These are phyloP conservation scores for Mobula hypostoma DNA, from an alignment of 2,113 vertebrate genomes.

Conservation along the genomic window DNA sequence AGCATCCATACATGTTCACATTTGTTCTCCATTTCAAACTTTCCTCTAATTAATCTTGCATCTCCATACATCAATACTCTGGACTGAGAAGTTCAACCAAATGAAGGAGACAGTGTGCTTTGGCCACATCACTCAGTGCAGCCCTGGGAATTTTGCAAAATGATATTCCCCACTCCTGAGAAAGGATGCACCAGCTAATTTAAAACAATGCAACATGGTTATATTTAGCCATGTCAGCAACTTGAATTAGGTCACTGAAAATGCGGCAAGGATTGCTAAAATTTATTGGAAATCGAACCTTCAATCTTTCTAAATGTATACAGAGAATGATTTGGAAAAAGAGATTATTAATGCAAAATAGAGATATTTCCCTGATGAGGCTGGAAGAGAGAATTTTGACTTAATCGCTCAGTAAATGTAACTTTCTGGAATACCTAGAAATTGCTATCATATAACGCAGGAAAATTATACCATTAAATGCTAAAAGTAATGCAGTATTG, in stretches of 20 bases:
- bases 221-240: background rate
- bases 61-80: background rate
- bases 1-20: background rate
- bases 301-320: background rate
- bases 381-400: background rate
- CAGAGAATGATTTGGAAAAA: background rate
- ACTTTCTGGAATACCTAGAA: background rate
- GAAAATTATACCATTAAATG: background rate
- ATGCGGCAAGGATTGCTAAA: background rate
- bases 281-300: background rate
- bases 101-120: background rate
- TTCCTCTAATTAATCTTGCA: background rate
- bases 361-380: too few relatives aligned
- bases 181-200: background rate
- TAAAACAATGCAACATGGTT: background rate
- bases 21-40: background rate
- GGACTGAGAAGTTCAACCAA: background rate
- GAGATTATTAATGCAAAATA: background rate
- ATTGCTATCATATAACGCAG: background rate
- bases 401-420: background rate
- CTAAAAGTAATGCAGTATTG: background rate
- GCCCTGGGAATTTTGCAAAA: background rate
- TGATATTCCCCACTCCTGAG: background rate
- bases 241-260: background rate
- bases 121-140: background rate